phyloP scores from a whole-genome alignment of 35 echinoderm and acorn worm genomes.

The Stichopus chloronotus region DNA sequence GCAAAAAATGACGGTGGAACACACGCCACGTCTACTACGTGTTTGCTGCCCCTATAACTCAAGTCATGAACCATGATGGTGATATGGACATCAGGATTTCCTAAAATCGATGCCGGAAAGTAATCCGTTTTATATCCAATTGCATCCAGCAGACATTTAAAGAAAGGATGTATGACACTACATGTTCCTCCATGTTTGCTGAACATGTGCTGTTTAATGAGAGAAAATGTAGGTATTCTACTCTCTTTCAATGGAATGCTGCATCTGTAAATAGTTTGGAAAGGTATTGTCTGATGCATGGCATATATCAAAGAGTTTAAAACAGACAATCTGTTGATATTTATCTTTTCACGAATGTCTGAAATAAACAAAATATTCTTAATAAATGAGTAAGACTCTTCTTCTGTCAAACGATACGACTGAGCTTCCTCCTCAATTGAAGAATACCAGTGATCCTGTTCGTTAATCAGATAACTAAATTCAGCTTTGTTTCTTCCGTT shows the following conservation, averaged over 20 bases:
- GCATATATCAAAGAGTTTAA: constrained; percentile 10
- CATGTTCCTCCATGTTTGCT: not conserved
- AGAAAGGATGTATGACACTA: not conserved
- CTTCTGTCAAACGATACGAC: not conserved
- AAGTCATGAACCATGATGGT: constrained; percentile 34
- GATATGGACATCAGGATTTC: not conserved
- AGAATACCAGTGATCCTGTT: too few relatives aligned
- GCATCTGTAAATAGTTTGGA: not conserved
- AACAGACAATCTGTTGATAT: not conserved
- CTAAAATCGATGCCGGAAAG: not conserved
- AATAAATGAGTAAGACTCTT: not conserved
- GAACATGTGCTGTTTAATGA: not conserved
- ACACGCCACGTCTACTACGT: constrained; percentile 48
- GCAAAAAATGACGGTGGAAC: constrained; percentile 13
- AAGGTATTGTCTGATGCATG: not conserved
- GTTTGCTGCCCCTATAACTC: not conserved
- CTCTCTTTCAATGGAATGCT: not conserved
- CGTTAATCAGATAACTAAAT: too few relatives aligned
- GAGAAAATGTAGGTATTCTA: not conserved
- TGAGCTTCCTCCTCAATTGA: not conserved
- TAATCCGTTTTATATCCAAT: constrained; percentile 42
- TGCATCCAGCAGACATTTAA: constrained; percentile 26
- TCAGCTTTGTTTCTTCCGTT: too few relatives aligned
- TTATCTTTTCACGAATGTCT: not conserved
- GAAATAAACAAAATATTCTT: not conserved